Percentiles rank a stretch among this genome's conserved stretches.
phyloP scores from a whole-genome alignment of 2,113 vertebrate species.

The Seriola aureovittata region DNA sequence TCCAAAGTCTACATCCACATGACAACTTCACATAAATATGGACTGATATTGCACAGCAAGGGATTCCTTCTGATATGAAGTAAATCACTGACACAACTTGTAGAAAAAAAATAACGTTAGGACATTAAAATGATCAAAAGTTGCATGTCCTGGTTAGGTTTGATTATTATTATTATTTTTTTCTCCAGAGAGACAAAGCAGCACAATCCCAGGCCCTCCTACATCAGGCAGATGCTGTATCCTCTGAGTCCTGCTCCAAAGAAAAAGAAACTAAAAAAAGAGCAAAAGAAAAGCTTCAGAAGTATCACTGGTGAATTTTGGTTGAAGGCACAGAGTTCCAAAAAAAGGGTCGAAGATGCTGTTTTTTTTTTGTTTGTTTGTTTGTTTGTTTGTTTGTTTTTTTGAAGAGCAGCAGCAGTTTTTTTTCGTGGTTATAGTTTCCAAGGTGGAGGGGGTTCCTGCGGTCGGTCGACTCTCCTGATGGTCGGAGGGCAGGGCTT shows the following conservation, averaged over 20 bases:
- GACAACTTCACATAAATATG: slow-evolving; percentile 68
- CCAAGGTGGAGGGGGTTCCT: slow-evolving; percentile 13
- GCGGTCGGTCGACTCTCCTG: slow-evolving; percentile 37
- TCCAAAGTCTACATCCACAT: slow-evolving; percentile 74
- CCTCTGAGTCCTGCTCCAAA: slow-evolving; percentile 38
- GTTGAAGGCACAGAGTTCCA: slow-evolving; percentile 82
- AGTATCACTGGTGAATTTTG: slow-evolving; percentile 66
- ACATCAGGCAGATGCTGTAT: slow-evolving; percentile 37
- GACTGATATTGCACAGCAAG: slow-evolving; percentile 80
- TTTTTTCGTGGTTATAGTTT: not conserved
- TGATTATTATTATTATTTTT: not conserved
- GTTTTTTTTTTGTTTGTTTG: not conserved
- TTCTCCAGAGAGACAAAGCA: slow-evolving; percentile 47
- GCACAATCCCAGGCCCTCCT: slow-evolving; percentile 51
- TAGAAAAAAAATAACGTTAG: slow-evolving; percentile 39
- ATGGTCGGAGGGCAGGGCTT: slow-evolving; percentile 64
- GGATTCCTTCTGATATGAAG: slow-evolving; percentile 71
- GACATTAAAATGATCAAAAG: slow-evolving; percentile 42
- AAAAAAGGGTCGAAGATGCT: slow-evolving; percentile 52
- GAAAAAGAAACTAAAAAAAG: not conserved
- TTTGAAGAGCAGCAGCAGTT: slow-evolving; percentile 53
- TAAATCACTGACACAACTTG: slow-evolving; percentile 63
- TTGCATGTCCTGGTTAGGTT: slow-evolving; percentile 38
- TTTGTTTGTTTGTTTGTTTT: not conserved
- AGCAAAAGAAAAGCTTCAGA: slow-evolving; percentile 27